These are phyloP conservation scores for Clarias laeviceps DNA, from an alignment of 2,797 vertebrate species.

Conservation along the genomic window DNA sequence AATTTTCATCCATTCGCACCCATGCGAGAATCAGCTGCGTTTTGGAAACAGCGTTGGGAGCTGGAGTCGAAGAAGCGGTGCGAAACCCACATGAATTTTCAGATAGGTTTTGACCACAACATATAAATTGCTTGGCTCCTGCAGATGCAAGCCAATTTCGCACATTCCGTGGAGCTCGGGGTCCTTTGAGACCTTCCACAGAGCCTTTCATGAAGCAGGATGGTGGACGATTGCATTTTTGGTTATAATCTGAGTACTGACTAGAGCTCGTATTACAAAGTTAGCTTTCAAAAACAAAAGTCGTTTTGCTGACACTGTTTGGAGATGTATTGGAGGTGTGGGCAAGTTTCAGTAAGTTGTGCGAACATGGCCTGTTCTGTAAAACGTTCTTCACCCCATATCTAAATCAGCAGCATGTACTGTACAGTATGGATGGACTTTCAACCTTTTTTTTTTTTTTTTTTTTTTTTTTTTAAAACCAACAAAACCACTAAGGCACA, in stretches of 20 bases:
- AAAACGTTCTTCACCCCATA: too few species aligned
- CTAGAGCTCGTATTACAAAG: neutral
- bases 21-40: neutral
- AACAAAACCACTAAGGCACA: too few species aligned
- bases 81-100: slow-evolving; percentile 47
- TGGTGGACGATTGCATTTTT: slow-evolving; percentile 49
- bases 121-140: slow-evolving; percentile 73
- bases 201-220: slow-evolving; percentile 42
- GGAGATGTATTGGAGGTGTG: neutral
- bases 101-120: slow-evolving; percentile 61
- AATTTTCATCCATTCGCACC: slow-evolving; percentile 36
- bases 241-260: neutral
- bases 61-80: slow-evolving; percentile 3
- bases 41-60: slow-evolving; percentile 5
- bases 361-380: too few species aligned
- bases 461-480: too few species aligned
- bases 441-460: too few species aligned
- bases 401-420: too few species aligned
- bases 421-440: too few species aligned
- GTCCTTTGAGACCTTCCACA: slow-evolving; percentile 60
- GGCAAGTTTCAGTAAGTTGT: too few species aligned
- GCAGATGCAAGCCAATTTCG: slow-evolving; percentile 70
- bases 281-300: neutral
- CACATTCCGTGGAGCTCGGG: slow-evolving; percentile 57
- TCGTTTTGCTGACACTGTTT: too few species aligned